Conservation (phyloP, 2,888 invertebrate genomes). For the Pammene aurita region DNA sequence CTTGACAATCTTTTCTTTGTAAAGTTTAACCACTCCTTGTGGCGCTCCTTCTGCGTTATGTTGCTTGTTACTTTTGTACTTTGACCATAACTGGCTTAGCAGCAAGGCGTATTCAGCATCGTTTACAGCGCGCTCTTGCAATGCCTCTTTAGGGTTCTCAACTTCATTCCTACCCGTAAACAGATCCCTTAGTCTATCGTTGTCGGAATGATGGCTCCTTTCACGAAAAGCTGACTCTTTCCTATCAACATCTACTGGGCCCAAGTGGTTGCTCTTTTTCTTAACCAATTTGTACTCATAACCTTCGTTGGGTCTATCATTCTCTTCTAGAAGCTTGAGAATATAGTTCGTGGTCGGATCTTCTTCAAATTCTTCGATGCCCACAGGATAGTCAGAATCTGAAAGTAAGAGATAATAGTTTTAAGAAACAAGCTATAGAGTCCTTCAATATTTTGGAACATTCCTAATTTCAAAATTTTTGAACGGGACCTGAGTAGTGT, state of each 20-base stretch:
- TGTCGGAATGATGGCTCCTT: conserved; percentile 70
- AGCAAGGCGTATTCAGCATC: conserved; percentile 81
- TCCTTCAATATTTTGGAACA: too few species aligned
- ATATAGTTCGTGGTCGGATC: conserved; percentile 68
- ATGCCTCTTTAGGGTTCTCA: conserved; percentile 60
- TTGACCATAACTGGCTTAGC: conserved; percentile 82
- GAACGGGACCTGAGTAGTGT: too few species aligned
- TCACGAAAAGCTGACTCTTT: conserved; percentile 78
- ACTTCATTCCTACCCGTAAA: conserved; percentile 68
- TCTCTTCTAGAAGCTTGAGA: conserved; percentile 68
- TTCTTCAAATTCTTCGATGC: conserved; percentile 67
- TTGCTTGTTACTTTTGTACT: conserved; percentile 79
- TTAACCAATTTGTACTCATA: conserved; percentile 83
- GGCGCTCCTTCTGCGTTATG: conserved; percentile 64
- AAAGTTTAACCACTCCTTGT: conserved; percentile 75
- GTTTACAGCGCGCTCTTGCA: conserved; percentile 64
- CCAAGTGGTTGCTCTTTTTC: conserved; percentile 70
- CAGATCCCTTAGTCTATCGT: conserved; percentile 70
- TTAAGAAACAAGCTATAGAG: too few species aligned
- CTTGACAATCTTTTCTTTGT: conserved; percentile 75
- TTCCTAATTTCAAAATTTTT: not conserved
- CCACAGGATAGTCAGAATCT: conserved; percentile 71
- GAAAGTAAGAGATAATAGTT: conserved; percentile 46
- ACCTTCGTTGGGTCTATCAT: conserved; percentile 75
- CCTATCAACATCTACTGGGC: conserved; percentile 48